A percentile compares a stretch with the other conserved stretches of the same genome.
These are phyloP conservation scores for Tribolium freemani DNA, from an alignment of 2,888 invertebrate genomes.

Conservation along the genomic window DNA sequence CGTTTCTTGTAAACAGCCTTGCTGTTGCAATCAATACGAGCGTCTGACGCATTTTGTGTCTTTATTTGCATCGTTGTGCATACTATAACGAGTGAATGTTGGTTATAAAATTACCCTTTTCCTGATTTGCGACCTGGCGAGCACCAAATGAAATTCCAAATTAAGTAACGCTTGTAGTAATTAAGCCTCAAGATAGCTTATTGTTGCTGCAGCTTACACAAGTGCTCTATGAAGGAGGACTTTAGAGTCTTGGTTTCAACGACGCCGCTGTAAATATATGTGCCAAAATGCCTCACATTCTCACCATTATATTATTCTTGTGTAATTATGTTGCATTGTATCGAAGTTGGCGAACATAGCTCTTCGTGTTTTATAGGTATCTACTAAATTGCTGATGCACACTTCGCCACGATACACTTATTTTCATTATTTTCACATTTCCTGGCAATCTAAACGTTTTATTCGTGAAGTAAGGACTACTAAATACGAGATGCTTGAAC, in stretches of 20 bases:
- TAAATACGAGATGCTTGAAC: too few relatives aligned
- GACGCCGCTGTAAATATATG: slow-evolving; percentile 51
- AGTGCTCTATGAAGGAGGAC: slow-evolving; percentile 19
- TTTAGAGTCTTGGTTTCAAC: slow-evolving; percentile 42
- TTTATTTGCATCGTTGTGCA: slow-evolving; percentile 27
- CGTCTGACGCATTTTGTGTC: slow-evolving; percentile 34
- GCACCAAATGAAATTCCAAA: slow-evolving; percentile 69
- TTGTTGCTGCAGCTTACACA: slow-evolving; percentile 56
- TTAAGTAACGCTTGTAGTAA: slow-evolving; percentile 66
- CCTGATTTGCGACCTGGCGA: slow-evolving; percentile 66
- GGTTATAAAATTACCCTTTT: slow-evolving; percentile 63
- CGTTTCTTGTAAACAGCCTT: slow-evolving; percentile 5
- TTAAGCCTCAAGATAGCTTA: slow-evolving; percentile 67
- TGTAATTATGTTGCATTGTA: slow-evolving; percentile 64
- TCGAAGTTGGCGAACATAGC: slow-evolving; percentile 57
- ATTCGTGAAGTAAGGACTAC: too few relatives aligned
- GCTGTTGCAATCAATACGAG: slow-evolving; percentile 14
- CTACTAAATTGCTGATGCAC: slow-evolving; percentile 49
- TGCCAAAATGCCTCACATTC: slow-evolving; percentile 60
- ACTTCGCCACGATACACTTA: neutral
- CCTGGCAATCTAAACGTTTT: too few relatives aligned
- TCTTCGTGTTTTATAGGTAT: slow-evolving; percentile 56
- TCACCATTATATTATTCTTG: slow-evolving; percentile 63
- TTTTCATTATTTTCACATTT: neutral
- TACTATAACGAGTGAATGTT: slow-evolving; percentile 31